phyloP scores from a whole-genome alignment of 2,888 invertebrate species.

The Acrocyrtus sp. region DNA sequence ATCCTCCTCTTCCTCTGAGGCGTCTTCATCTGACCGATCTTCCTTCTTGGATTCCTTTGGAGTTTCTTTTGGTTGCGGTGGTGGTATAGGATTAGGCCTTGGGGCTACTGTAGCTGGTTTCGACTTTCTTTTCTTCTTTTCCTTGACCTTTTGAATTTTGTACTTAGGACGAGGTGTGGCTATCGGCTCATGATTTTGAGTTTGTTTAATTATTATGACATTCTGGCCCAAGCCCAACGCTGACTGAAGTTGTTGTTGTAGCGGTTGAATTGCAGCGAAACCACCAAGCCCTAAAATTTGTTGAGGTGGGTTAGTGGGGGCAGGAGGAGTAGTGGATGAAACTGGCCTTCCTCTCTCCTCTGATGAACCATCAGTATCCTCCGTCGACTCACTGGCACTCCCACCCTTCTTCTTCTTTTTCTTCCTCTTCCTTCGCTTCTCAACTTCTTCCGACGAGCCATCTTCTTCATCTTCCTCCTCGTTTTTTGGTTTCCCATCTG shows the following conservation, averaged over 20 bases:
- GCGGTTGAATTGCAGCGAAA: slow-evolving; percentile 7
- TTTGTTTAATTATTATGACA: too few relatives aligned
- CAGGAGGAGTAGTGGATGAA: too few relatives aligned
- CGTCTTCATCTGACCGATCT: slow-evolving; percentile 10
- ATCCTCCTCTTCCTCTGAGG: slow-evolving; percentile 23
- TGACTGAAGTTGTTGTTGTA: slow-evolving; percentile 10
- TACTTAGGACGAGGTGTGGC: slow-evolving; percentile 32
- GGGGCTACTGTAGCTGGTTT: neutral
- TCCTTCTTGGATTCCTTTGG: slow-evolving; percentile 9
- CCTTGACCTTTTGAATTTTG: slow-evolving; percentile 5
- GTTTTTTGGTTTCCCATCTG: slow-evolving; percentile 9
- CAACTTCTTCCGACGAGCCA: slow-evolving; percentile 4
- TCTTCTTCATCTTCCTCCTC: slow-evolving; percentile 18
- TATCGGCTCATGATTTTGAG: slow-evolving; percentile 21
- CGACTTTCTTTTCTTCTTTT: slow-evolving; percentile 12
- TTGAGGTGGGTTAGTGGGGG: too few relatives aligned
- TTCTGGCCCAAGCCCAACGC: too few relatives aligned
- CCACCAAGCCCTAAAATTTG: too few relatives aligned
- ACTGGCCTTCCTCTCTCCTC: slow-evolving; percentile 25
- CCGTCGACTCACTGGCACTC: slow-evolving; percentile 12
- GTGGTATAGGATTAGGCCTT: neutral
- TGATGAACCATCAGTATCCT: slow-evolving; percentile 11
- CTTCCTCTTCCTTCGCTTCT: slow-evolving; percentile 3
- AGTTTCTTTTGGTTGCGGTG: neutral
- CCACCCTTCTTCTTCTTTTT: slow-evolving; percentile 1